Evolutionary conservation across 1,140 invertebrate species (phyloP), one percentile per base, ranked within the genome.

Genomic region (Trissolcus basalis): DNA sequence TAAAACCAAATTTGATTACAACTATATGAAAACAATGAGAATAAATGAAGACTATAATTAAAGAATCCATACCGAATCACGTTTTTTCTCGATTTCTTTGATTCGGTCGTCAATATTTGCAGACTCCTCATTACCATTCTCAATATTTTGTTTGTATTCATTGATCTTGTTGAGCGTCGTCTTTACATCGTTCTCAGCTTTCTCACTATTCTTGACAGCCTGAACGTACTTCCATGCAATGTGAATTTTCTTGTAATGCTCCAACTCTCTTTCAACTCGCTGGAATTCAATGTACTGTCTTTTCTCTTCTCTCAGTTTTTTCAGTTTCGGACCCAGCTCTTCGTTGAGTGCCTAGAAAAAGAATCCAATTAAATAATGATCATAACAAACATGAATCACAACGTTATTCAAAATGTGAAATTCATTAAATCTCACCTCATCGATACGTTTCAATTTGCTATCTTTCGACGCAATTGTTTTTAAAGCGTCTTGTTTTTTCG

Each of bases 381-480:
- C n/a, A n/a, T n/a, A n/a, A 36, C 35, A 33, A 45, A 3, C 12
- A 45, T 33, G 8, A 9, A 44, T 12, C 0, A 19, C 10, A 49
- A 19, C 19, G 0, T 49, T 27, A 6, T 27, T 19, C 19, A 27
- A 19, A 49, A 49, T 49, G 7, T 19, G 1, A 49, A 49, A 19
- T 27, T 8, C 19, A 11, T 49, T 19, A 39, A 39, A 4, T 39
- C 13, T 86, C 91, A 97, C 95, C 80, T 91, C 89, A 85, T 96
- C 93, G 15, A 99, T 95, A 88, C 98, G 95, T 36, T 91, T 90
- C 0, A 99, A 88, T 88, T 97, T 97, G 3, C 91, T 92, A 88
- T 99, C 96, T 88, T 99, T 99, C 81, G 97, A 97, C 71, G 96
- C 94, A 68, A 99, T 97, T 0, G 94, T 95, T 82, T 93, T 96